phyloP scores from a whole-genome alignment of 1,140 invertebrate species.

The Caerostris extrusa region DNA sequence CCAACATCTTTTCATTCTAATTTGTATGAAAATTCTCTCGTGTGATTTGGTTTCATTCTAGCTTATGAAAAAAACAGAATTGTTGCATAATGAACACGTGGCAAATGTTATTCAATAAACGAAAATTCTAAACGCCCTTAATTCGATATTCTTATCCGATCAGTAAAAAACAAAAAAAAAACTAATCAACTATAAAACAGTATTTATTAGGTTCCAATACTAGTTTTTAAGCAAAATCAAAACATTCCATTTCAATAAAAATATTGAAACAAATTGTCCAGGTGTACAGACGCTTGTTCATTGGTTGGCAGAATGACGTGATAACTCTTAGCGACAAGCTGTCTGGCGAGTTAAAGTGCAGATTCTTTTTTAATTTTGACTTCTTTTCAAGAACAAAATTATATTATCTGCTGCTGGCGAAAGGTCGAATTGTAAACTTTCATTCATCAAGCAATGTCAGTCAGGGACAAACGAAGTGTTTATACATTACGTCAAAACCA shows the following conservation, averaged over 20 bases:
- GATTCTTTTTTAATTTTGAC: background rate
- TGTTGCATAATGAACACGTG: background rate
- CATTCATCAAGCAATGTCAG: background rate
- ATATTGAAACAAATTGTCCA: background rate
- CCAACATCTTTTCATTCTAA: too few species aligned
- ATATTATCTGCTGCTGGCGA: background rate
- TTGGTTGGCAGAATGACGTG: background rate
- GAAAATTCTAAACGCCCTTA: background rate
- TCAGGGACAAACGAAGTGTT: background rate
- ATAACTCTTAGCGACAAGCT: background rate
- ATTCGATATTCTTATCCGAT: background rate
- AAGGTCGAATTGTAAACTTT: background rate
- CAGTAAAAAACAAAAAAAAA: background rate
- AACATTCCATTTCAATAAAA: background rate
- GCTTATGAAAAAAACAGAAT: too few species aligned
- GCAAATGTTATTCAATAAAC: background rate
- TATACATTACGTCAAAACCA: background rate
- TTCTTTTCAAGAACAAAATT: background rate
- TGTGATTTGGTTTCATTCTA: too few species aligned
- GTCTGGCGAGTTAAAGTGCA: background rate
- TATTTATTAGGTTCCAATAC: background rate
- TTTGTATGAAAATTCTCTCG: too few species aligned
- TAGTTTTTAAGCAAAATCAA: background rate
- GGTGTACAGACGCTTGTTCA: background rate
- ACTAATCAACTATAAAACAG: background rate